These are phyloP conservation scores for Potamilus streckersoni DNA, from an alignment of 1,140 invertebrate species.

Conservation along the genomic window DNA sequence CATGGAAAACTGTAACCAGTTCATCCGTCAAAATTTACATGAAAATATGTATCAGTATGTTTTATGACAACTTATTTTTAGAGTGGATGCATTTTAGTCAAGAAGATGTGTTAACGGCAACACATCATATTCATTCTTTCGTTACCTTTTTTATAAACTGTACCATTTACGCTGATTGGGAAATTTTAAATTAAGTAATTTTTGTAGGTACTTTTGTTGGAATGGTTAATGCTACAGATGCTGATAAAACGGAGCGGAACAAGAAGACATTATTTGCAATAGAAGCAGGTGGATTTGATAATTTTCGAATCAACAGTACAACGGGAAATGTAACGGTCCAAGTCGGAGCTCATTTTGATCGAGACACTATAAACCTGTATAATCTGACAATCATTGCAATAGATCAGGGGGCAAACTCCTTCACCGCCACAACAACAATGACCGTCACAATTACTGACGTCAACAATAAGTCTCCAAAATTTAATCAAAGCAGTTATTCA, in stretches of 20 bases:
- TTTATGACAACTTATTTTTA: no score
- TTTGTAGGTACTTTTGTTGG: background rate
- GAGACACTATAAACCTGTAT: conserved; percentile 1
- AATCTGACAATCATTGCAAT: conserved; percentile 21
- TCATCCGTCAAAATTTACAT: no score
- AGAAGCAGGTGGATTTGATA: conserved; percentile 1
- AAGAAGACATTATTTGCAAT: conserved; percentile 9
- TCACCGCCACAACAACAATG: background rate
- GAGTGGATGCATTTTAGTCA: no score
- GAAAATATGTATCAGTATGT: no score
- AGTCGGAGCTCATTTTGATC: conserved; percentile 6
- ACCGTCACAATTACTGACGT: conserved; percentile 12
- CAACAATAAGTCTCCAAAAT: conserved; percentile 15
- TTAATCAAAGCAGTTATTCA: background rate
- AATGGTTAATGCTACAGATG: conserved; percentile 15
- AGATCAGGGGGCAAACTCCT: conserved; percentile 11
- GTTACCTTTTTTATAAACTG: no score
- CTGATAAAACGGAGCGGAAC: conserved; percentile 23
- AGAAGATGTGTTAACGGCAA: no score
- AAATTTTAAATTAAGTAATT: no score
- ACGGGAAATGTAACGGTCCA: conserved; percentile 4
- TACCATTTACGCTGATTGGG: no score
- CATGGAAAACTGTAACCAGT: no score
- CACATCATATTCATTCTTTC: no score
- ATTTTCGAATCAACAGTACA: conserved; percentile 76